Conservation (phyloP, 2,113 vertebrate genomes). For the Rhea americana region DNA sequence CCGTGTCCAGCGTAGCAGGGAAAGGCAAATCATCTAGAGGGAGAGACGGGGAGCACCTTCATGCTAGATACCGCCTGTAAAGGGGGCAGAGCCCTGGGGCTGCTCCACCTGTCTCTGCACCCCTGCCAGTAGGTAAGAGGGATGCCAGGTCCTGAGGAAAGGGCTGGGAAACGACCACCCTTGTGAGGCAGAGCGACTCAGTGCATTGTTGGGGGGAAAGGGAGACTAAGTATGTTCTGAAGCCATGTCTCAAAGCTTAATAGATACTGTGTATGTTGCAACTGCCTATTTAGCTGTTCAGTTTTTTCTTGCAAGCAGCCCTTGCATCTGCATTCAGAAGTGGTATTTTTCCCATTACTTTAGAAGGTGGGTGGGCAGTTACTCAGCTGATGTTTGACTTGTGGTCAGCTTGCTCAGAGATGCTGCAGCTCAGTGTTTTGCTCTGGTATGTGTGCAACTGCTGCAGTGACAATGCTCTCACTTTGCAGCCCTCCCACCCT, state of each 20-base stretch:
- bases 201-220: neutral
- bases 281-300: neutral
- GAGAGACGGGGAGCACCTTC: neutral
- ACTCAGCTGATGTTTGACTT: rapidly evolving
- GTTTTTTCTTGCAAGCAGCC: rapidly evolving
- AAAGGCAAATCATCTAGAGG: neutral
- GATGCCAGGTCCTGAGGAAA: neutral
- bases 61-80: rapidly evolving
- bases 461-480: neutral
- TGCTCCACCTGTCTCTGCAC: neutral
- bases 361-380: neutral
- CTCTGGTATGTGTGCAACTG: rapidly evolving
- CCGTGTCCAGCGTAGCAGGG: neutral
- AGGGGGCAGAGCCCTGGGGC: neutral
- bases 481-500: neutral
- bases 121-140: neutral
- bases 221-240: neutral
- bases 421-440: neutral
- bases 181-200: rapidly evolving
- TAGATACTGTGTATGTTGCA: rapidly evolving
- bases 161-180: rapidly evolving
- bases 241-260: neutral
- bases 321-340: rapidly evolving
- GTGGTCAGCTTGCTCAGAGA: neutral
- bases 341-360: neutral